phyloP scores from a whole-genome alignment of 2,113 vertebrate genomes.

The Myanophis thanlyinensis region DNA sequence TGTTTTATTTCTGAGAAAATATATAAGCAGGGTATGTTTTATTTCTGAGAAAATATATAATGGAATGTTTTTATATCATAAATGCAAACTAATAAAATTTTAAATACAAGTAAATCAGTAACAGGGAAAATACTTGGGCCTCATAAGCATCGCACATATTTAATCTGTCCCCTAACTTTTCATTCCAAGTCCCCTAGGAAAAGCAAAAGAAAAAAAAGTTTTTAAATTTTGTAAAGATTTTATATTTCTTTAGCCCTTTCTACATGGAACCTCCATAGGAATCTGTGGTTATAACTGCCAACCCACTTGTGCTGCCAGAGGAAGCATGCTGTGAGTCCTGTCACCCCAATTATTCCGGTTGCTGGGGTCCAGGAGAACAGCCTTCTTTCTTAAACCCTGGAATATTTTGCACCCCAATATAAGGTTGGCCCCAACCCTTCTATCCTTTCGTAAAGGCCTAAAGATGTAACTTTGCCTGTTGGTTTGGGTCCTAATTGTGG shows the following conservation, averaged over 20 bases:
- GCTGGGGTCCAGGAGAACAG: too few species aligned
- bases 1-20: neutral
- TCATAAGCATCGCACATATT: neutral
- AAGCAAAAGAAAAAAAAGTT: neutral
- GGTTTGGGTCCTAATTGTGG: too few species aligned
- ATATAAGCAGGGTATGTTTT: neutral
- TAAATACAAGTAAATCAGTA: neutral
- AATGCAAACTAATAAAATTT: neutral
- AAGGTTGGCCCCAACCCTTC: too few species aligned
- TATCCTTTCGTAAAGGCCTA: too few species aligned
- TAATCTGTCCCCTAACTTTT: neutral
- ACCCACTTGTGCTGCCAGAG: too few species aligned
- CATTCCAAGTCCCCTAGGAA: neutral
- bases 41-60: neutral
- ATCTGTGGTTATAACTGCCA: neutral
- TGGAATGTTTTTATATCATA: neutral
- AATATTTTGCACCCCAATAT: too few species aligned
- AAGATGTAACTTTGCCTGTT: too few species aligned
- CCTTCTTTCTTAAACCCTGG: too few species aligned
- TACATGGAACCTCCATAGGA: neutral
- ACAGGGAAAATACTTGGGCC: neutral
- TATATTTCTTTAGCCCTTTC: neutral
- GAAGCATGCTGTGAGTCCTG: too few species aligned
- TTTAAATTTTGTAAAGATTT: neutral
- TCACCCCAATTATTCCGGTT: too few species aligned